Base-by-base conservation (phyloP, 1,140 invertebrate species). In the Caerostris darwini region DNA sequence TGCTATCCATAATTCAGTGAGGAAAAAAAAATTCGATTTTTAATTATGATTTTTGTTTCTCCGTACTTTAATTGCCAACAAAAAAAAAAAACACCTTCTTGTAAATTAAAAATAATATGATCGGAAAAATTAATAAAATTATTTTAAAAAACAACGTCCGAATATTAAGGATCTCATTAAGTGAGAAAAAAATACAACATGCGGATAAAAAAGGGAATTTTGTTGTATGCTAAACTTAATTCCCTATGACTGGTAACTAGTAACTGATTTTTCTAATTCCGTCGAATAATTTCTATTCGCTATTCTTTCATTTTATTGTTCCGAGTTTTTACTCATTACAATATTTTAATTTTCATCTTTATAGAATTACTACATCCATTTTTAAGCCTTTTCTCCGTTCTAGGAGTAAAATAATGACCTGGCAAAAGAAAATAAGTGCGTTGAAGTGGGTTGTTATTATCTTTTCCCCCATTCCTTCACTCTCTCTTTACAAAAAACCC, bases 261-360 rank as follows among this genome's bases (percentile, higher is more conserved):
- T 34, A n/a, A n/a, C 71, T 3, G 71, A 77, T 77, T 77, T 77
- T 77, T 50, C 10, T 34, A 3, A 50, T 77, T 50, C 19, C 1
- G 34, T 34, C 12, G 34, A 77, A 77, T 77, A 77, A 77, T 77
- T 77, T 12, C 71, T 53, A 12, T 53, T 53, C 34, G 34, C 53
- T 77, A 50, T 77, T 77, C 50, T 77, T 77, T 50, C 54, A 58
- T 85, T 85, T 57, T 17, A 50, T 77, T 34, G 7, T 85, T 85
- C 83, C n/a, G n/a, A 85, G 12, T 85, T 59, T 85, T 85, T 56
- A 57, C 34, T 85, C 83, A 85, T 85, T 85, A 85, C 54, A 57
- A 85, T n/a, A 85, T 85, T 85, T 85, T 85, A 85, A 85, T 85
- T 85, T 85, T 85, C 83, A 85, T 85, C 83, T 85, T 85, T 85